Evolutionary conservation across 2,797 vertebrate species (phyloP), one percentile per base, ranked within the genome.

Genomic region (Poeciliopsis presidionis): DNA sequence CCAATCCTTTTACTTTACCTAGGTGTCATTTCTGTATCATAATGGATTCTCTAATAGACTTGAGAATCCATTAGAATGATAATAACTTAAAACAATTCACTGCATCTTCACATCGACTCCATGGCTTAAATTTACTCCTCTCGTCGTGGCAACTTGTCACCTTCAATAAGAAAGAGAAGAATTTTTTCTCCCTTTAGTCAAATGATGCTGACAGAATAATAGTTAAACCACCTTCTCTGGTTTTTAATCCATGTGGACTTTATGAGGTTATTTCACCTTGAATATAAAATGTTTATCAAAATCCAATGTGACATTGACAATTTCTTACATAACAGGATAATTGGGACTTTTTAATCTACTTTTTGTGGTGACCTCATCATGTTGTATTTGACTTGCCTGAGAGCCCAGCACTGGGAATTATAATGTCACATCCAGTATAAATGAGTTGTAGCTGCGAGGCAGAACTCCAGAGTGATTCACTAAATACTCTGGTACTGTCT

Each of bases 11-110:
- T 84, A 82, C 87, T 88, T 86, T 80, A 86, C 73, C 76, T 78
- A 80, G 79, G 80, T 89, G 79, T 86, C 82, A 85, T 80, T 77
- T 81, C 80, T 13, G 74, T 73, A 47, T 86, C 71, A 79, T 83
- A 83, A 79, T 73, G 75, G 61, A 81, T 77, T 83, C 81, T 87
- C 76, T 84, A 86, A 89, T 80, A 69, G 81, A 82, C 81, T 79
- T 76, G 89, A 88, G 84, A 83, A 89, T 77, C 65, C 67, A 85
- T 86, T 87, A 61, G 43, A 84, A 87, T 53, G 76, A 81, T n/a
- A n/a, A n/a, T 53, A 72, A 36, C 75, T 67, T 86, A 77, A 76
- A 85, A 72, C 80, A 53, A 82, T 49, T 82, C 77, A 81, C 74
- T 28, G 36, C 65, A 51, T 81, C 80, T 84, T 73, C 57, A 63